phyloP scores from a whole-genome alignment of 2,888 invertebrate species.

The Morpho deidamia region DNA sequence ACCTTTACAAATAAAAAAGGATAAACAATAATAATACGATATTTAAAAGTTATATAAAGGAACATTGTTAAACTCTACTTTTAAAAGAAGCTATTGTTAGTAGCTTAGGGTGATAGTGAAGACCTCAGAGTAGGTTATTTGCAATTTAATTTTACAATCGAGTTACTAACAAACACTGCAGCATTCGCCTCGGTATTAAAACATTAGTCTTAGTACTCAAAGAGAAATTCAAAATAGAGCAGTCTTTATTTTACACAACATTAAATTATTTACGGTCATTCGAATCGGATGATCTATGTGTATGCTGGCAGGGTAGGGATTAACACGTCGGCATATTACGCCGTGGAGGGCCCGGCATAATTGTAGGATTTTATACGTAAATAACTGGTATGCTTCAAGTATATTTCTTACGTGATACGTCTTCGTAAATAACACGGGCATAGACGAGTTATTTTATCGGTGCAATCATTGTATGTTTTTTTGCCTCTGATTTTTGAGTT shows the following conservation, averaged over 20 bases:
- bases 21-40: too few relatives aligned
- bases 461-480: too few relatives aligned
- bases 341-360: conserved; percentile 28
- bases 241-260: conserved; percentile 25
- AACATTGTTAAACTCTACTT: too few relatives aligned
- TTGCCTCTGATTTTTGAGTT: too few relatives aligned
- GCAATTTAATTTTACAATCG: not conserved
- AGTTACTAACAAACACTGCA: conserved; percentile 1
- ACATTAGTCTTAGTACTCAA: not conserved
- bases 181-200: not conserved
- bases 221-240: not conserved
- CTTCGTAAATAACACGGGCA: too few relatives aligned
- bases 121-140: conserved; percentile 8
- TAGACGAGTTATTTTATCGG: too few relatives aligned
- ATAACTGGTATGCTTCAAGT: conserved; percentile 1
- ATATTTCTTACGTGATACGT: not conserved
- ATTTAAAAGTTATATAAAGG: too few relatives aligned
- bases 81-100: too few relatives aligned
- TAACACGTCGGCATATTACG: conserved; percentile 46
- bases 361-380: conserved; percentile 17
- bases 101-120: not conserved
- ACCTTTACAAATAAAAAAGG: too few relatives aligned
- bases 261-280: conserved; percentile 43
- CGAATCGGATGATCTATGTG: conserved; percentile 30
- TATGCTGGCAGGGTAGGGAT: conserved; percentile 35